Evolutionary conservation across 2,113 vertebrate species (phyloP).

Genomic region (Coptodon rendalli): DNA sequence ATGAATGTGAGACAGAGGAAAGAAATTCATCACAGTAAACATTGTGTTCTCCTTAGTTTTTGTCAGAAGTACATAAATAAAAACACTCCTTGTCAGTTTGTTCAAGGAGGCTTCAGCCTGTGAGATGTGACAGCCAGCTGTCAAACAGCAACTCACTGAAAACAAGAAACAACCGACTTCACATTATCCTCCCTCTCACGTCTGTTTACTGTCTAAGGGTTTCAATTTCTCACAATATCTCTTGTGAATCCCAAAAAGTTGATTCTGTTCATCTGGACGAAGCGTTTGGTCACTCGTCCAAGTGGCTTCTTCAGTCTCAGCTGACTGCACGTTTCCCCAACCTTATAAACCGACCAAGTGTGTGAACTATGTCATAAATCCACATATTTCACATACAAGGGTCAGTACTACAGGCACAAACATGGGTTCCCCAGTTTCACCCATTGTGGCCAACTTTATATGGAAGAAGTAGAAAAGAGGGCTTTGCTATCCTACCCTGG

Average conservation of each 20-base stretch:
- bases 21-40: neutral
- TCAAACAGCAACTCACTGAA: neutral
- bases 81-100: neutral
- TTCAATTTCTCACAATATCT: neutral
- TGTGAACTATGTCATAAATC: neutral
- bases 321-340: neutral
- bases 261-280: neutral
- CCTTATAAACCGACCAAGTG: neutral
- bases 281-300: fast-evolving
- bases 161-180: neutral
- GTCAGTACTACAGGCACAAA: neutral
- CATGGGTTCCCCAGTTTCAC: neutral
- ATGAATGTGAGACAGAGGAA: neutral
- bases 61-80: neutral
- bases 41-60: neutral
- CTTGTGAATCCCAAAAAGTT: neutral
- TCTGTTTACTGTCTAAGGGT: neutral
- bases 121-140: constrained; percentile 6
- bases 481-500: fast-evolving
- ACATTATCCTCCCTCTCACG: neutral
- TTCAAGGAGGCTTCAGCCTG: constrained; percentile 9
- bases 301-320: neutral
- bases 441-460: neutral
- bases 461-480: neutral
- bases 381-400: neutral